Percentiles rank a stretch among this genome's conserved stretches.
These are phyloP conservation scores for Hippoglossus stenolepis DNA, from an alignment of 2,113 vertebrate species.

Conservation along the genomic window DNA sequence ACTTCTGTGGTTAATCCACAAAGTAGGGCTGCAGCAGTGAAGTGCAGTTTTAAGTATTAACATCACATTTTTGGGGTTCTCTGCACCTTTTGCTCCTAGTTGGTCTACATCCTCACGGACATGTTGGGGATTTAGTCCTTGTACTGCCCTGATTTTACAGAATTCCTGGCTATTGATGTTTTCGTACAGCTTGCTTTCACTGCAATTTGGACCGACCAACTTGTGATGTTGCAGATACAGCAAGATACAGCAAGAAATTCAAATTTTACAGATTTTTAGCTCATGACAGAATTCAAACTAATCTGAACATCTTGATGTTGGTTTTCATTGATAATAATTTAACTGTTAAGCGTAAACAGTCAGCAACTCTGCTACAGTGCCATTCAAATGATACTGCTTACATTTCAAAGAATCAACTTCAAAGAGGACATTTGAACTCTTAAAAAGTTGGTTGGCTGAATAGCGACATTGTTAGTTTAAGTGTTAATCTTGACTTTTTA, in stretches of 20 bases:
- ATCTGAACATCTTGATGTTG: background rate
- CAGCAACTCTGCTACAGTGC: background rate
- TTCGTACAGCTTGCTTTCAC: conserved; percentile 2
- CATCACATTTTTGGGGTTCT: background rate
- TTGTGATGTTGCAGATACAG: background rate
- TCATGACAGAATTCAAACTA: background rate
- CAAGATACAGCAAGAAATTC: background rate
- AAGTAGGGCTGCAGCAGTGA: conserved; percentile 1
- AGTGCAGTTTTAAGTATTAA: background rate
- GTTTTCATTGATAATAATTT: background rate
- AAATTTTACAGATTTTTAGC: background rate
- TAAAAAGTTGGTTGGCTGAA: background rate
- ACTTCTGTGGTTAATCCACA: background rate
- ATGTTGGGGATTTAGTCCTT: background rate
- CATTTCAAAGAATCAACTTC: background rate
- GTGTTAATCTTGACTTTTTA: no score
- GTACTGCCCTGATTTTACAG: background rate
- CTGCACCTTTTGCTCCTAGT: background rate
- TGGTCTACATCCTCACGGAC: conserved; percentile 10
- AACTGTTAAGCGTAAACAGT: background rate
- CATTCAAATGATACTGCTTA: background rate
- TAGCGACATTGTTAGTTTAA: background rate
- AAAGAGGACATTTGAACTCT: background rate
- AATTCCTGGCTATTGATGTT: background rate
- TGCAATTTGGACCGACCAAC: background rate